Conservation (phyloP, 2,888 invertebrate species). For the Ditula angustiorana region DNA sequence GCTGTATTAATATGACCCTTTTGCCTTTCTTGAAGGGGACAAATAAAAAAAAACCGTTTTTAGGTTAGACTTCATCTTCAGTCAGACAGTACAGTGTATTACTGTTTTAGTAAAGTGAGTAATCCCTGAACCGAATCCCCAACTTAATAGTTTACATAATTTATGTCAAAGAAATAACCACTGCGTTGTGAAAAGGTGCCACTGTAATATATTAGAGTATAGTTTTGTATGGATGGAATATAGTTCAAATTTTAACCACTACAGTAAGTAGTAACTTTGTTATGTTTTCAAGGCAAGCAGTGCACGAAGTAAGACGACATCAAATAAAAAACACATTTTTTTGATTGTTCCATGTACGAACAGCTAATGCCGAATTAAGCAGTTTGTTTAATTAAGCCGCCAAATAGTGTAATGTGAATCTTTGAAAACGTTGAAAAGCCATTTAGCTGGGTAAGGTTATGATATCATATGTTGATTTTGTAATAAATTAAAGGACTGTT, state of each 20-base stretch:
- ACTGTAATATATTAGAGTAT: background rate
- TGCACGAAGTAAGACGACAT: background rate
- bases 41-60: background rate
- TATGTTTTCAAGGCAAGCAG: background rate
- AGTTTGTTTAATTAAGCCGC: background rate
- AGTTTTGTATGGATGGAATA: background rate
- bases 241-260: background rate
- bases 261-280: background rate
- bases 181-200: constrained; percentile 2
- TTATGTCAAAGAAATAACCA: too few species aligned
- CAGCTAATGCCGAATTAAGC: too few species aligned
- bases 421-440: too few species aligned
- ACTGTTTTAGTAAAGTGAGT: too few species aligned
- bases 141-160: too few species aligned
- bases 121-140: too few species aligned
- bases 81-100: too few species aligned
- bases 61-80: background rate
- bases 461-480: background rate
- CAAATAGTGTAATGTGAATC: background rate
- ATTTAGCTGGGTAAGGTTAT: background rate
- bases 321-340: background rate
- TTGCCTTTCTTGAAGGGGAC: too few species aligned
- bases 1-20: too few species aligned
- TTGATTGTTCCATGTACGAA: too few species aligned
- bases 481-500: background rate